A percentile compares a stretch with the other conserved stretches of the same genome.
phyloP scores from a whole-genome alignment of 2,113 vertebrate genomes.

The Galbula dea region DNA sequence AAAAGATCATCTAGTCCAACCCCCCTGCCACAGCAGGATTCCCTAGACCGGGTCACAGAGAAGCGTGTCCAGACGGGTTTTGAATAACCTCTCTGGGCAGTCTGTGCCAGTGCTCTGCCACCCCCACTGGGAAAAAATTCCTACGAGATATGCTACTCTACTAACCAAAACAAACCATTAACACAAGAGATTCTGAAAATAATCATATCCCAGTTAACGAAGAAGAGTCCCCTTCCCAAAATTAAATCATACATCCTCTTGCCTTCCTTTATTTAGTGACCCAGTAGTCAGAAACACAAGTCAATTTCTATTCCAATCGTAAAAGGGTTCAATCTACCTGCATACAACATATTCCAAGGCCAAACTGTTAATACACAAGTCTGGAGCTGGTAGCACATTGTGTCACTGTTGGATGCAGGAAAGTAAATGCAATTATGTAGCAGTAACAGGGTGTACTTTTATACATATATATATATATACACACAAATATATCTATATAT shows the following conservation, averaged over 20 bases:
- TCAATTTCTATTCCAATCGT: constrained; percentile 11
- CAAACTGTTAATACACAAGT: not conserved
- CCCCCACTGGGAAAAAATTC: too few species aligned
- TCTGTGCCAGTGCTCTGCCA: too few species aligned
- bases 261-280: not conserved
- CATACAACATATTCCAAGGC: constrained; percentile 14
- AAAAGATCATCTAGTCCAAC: too few species aligned
- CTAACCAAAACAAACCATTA: not conserved
- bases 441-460: not conserved
- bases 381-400: not conserved
- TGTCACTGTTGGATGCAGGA: not conserved
- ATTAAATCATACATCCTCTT: constrained; percentile 2
- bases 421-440: not conserved
- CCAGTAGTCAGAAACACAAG: constrained; percentile 21
- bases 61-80: too few species aligned
- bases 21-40: too few species aligned
- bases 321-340: constrained; percentile 76
- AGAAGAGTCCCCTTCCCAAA: constrained; percentile 12
- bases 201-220: not conserved
- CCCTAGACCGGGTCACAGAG: too few species aligned
- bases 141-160: too few species aligned
- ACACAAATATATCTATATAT: too few species aligned
- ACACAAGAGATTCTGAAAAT: not conserved
- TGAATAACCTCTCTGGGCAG: too few species aligned
- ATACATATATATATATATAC: not conserved